Evolutionary conservation across 2,113 vertebrate species (phyloP).

Genomic region (Crotalus horridus): DNA sequence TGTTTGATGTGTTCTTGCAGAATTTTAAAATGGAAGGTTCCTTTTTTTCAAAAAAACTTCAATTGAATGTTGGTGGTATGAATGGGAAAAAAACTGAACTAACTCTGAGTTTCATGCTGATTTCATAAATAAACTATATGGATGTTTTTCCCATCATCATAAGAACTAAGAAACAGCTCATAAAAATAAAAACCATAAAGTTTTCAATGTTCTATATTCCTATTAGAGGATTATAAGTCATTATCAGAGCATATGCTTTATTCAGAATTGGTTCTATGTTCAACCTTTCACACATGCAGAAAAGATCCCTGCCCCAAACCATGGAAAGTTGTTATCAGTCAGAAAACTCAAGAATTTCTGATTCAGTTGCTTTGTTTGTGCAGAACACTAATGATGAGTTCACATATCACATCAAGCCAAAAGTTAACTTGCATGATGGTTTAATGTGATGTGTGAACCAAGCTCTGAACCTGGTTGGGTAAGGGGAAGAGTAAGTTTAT

Average conservation of each 20-base stretch:
- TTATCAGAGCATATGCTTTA: neutral
- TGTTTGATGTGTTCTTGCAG: neutral
- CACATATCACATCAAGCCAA: neutral
- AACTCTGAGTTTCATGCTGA: neutral
- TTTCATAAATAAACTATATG: neutral
- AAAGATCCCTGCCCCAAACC: neutral
- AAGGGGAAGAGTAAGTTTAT: neutral
- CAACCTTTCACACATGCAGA: neutral
- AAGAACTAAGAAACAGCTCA: neutral
- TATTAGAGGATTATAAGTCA: neutral
- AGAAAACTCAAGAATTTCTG: neutral
- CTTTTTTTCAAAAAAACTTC: neutral
- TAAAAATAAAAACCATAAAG: neutral
- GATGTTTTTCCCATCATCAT: neutral
- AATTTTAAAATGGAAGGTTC: neutral
- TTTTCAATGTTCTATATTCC: neutral
- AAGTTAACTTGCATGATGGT: neutral
- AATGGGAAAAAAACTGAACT: neutral
- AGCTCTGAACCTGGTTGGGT: neutral
- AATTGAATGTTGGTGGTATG: neutral
- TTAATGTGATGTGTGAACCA: neutral
- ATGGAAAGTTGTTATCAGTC: neutral
- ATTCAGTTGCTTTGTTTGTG: neutral
- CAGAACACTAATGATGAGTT: neutral
- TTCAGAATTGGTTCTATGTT: neutral